Base-by-base conservation (phyloP, 1,140 invertebrate species). In the Lepeophtheirus salmonis region DNA sequence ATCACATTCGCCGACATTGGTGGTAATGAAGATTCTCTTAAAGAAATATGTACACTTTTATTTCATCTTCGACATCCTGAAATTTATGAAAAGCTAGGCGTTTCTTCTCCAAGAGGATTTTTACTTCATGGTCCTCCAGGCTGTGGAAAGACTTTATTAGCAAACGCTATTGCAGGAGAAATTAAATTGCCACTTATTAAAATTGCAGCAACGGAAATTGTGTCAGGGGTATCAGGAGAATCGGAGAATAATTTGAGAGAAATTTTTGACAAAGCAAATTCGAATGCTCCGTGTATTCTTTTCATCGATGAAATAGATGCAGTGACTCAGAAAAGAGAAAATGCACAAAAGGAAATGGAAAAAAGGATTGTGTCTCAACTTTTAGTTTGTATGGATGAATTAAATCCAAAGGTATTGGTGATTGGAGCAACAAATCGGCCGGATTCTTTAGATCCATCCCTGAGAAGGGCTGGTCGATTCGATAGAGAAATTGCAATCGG, bases 261-360 rank as follows among this genome's bases (percentile, higher is more conserved):
- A 62, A 68, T 96, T 2, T 97, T 97, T 75, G 82, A 89, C 26
- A 80, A 83, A 69, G 90, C 89, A 17, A 69, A 79, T 3, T 71
- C 75, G 24, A 68, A 77, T 25, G 79, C 84, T 25, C 87, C 88
- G 0, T 87, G 86, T 71, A 77, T 96, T 21, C 70, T 95, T n/a
- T 90, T 96, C 65, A 81, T 96, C 59, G 91, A 96, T 72, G 88
- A 94, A 74, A 85, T 96, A 58, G 91, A 96, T 75, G 81, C 84
- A 21, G 82, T 96, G 60, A 84, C 83, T 25, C 83, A 83, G 12
- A 88, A 77, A 65, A 77, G 89, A 68, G 82, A 91, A 62, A 83
- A 79, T 64, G 86, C 89, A 1, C 83, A 88, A 65, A 84, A 84
- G 69, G 90, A 92, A 68, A 97, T 97, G 90, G 90, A 97, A 68